Conservation (phyloP, 2,113 vertebrate genomes). For the Pelvicachromis taeniatus region DNA sequence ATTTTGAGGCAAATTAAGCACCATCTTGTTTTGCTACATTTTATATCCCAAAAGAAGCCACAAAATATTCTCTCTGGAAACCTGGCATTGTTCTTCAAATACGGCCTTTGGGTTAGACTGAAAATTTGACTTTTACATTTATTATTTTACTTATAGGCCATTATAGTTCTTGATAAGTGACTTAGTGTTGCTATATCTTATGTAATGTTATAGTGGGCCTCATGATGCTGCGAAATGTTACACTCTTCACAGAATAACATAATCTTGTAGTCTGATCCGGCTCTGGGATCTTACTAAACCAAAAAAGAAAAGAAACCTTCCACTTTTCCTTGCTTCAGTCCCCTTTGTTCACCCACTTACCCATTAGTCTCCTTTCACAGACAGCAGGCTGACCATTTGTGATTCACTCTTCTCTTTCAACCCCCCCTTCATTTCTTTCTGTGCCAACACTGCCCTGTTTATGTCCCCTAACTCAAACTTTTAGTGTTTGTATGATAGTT, state of each 20-base stretch:
- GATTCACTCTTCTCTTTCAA: slow-evolving; percentile 44
- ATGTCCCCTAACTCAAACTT: background rate
- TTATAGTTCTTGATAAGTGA: background rate
- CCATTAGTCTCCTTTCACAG: slow-evolving; percentile 9
- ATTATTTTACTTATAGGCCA: background rate
- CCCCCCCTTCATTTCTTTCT: slow-evolving; percentile 18
- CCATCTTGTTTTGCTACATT: background rate
- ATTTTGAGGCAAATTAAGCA: slow-evolving; percentile 1
- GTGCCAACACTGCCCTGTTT: background rate
- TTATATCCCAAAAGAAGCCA: slow-evolving; percentile 6
- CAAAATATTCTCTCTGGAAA: background rate
- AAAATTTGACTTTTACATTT: background rate
- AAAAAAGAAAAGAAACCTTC: background rate
- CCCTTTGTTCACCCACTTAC: background rate
- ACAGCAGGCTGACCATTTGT: slow-evolving; percentile 32
- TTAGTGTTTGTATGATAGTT: slow-evolving; percentile 39
- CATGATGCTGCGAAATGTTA: background rate
- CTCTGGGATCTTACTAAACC: background rate
- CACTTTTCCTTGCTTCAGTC: background rate
- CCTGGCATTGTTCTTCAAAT: slow-evolving; percentile 6
- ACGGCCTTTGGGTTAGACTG: slow-evolving; percentile 1
- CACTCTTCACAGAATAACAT: background rate
- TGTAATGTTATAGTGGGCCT: background rate
- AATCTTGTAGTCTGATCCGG: background rate
- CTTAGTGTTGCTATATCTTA: background rate